These are phyloP conservation scores for Sebastes taczanowskii DNA, from an alignment of 2,797 vertebrate genomes.

Conservation along the genomic window DNA sequence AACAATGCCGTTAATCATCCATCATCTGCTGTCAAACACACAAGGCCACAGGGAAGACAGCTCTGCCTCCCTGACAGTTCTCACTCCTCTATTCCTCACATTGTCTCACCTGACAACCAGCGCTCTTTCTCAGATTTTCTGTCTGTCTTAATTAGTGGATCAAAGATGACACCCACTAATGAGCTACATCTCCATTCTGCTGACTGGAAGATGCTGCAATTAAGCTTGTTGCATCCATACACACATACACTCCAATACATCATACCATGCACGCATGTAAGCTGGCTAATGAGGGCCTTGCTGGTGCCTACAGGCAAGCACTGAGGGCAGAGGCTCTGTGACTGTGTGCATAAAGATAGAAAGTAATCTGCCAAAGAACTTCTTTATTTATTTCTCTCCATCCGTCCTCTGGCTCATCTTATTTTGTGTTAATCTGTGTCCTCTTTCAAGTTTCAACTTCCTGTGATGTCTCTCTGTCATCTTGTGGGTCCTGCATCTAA, in stretches of 20 bases:
- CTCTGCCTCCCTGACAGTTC: not conserved
- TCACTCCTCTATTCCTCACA: conserved; percentile 1
- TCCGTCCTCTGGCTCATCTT: not conserved
- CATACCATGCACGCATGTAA: conserved; percentile 1
- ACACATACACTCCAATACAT: conserved; percentile 12
- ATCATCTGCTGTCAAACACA: conserved; percentile 34
- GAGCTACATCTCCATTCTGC: conserved; percentile 52
- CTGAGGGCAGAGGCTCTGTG: not conserved
- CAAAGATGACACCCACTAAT: conserved; percentile 26
- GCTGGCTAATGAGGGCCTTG: conserved; percentile 30
- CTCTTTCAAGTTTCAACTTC: conserved; percentile 11
- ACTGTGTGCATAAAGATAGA: not conserved
- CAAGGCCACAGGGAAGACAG: conserved; percentile 17
- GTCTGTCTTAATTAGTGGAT: conserved; percentile 46
- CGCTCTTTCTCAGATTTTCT: not conserved
- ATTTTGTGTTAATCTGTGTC: not conserved
- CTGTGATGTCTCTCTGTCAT: conserved; percentile 1
- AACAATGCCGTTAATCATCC: conserved; percentile 32
- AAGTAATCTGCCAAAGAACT: conserved; percentile 1
- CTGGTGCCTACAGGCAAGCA: conserved; percentile 5
- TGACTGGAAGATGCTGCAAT: conserved; percentile 49
- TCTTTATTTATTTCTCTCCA: conserved; percentile 9
- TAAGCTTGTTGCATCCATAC: conserved; percentile 32
- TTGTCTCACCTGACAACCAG: not conserved
- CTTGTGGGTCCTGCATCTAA: conserved; percentile 6